Percentiles rank a stretch among this genome's conserved stretches.
Conservation (phyloP, 2,888 invertebrate genomes). For the Tanypteryx hageni region DNA sequence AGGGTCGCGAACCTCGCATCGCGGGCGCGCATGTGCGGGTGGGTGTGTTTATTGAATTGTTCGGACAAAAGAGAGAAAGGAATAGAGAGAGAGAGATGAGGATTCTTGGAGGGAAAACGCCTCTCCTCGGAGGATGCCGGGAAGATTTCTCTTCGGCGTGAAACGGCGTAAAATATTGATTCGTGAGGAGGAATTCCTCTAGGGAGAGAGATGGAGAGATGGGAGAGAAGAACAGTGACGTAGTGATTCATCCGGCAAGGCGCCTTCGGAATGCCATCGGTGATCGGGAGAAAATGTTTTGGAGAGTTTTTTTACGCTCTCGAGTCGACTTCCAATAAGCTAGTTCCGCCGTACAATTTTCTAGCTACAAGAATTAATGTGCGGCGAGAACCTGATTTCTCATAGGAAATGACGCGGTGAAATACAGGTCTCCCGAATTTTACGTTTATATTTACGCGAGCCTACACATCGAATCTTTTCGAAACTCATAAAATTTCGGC, state of each 20-base stretch:
- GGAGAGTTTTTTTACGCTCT: neutral
- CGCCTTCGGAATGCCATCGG: neutral
- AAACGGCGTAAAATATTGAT: conserved; percentile 58
- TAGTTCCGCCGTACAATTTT: neutral
- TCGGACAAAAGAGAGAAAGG: neutral
- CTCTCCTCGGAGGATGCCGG: neutral
- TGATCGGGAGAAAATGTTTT: conserved; percentile 14
- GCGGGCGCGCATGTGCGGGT: neutral
- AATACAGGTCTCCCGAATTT: no score
- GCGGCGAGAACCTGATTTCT: neutral
- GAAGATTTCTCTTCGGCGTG: conserved; percentile 54
- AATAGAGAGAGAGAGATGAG: neutral
- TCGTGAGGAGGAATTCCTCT: conserved; percentile 44
- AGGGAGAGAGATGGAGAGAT: neutral
- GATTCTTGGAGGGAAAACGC: neutral
- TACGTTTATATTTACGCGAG: no score
- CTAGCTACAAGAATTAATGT: neutral
- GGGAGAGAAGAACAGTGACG: neutral
- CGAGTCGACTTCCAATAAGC: neutral
- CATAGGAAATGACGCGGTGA: no score
- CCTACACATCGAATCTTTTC: no score
- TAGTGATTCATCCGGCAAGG: neutral
- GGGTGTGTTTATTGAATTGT: conserved; percentile 44
- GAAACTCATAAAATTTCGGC: no score
- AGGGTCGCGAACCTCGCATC: conserved; percentile 6